Evolutionary conservation across 2,797 vertebrate genomes (phyloP), one percentile per base, ranked within the genome.

Genomic region (Aulostomus chinensis): DNA sequence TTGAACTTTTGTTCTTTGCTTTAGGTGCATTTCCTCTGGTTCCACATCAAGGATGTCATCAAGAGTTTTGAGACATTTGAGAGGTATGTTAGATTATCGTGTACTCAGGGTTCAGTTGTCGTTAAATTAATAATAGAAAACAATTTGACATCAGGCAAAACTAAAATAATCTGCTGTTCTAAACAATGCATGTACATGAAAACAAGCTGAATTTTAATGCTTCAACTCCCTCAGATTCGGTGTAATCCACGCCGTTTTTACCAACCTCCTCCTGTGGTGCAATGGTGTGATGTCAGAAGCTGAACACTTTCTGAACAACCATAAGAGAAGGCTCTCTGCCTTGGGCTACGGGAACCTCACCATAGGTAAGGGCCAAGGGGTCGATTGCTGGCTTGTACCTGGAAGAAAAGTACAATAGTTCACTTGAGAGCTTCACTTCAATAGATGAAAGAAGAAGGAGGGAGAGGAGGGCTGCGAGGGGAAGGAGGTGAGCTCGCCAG

Each of bases 1-100:
- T 9, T 4, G 4, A 9, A 8, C 9, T 28, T 28, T 32, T 47
- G 7, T 33, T 57, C 0, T 57, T 69, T 74, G 74, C 12, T 45
- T 61, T 54, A 99, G 97, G 95, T 98, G 7, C 94, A 97, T 82
- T 98, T 99, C 76, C 92, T 99, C 39, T 99, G 97, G 97, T 96
- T 95, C 57, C 95, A 98, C 49, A 94, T 96, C 47, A 98, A 97
- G 76, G 97, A 99, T 56, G 83, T 98, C 79, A 95, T 99, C 88
- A 95, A 97, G 82, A 95, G 93, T 67, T 96, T 94, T 80, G 95
- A 98, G 86, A 98, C 93, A 1, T 91, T 97, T 78, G 96, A 97
- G 83, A 98, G 97, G 97, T 99, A 93, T 83, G 76, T 48, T 1
- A 53, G 58, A 48, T 7, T 3, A 22, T 21, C 7, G 0, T 22